Conservation (phyloP, 2,888 invertebrate species). For the Epinotia ramella region DNA sequence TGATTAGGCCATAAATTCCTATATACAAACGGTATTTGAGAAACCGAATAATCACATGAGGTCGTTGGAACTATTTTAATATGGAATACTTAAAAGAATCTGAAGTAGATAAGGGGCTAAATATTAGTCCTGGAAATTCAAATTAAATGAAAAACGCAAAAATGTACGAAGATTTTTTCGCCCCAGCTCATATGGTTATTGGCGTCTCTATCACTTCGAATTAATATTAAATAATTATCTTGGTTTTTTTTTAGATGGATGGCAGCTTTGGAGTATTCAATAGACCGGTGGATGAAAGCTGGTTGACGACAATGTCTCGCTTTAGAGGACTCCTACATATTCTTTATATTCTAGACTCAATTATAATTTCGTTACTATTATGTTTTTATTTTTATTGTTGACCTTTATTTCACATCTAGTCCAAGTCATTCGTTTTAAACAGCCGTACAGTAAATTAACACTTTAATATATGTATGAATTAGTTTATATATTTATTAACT, state of each 20-base stretch:
- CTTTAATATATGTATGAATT: not conserved
- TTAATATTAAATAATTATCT: not conserved
- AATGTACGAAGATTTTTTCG: too few species aligned
- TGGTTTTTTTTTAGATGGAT: conserved; percentile 90
- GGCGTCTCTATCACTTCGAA: not conserved
- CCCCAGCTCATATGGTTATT: too few species aligned
- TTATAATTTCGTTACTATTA: conserved; percentile 54
- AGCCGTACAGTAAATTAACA: not conserved
- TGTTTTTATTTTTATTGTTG: conserved; percentile 49
- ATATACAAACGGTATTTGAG: too few species aligned
- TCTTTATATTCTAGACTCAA: conserved; percentile 68
- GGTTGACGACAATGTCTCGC: conserved; percentile 81
- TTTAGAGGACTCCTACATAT: conserved; percentile 68
- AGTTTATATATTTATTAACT: not conserved
- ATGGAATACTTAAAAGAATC: too few species aligned
- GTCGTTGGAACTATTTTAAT: too few species aligned
- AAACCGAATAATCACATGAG: too few species aligned
- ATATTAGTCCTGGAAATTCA: too few species aligned
- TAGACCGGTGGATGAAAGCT: conserved; percentile 96
- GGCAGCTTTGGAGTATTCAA: conserved; percentile 96
- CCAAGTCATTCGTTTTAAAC: not conserved
- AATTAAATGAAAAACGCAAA: too few species aligned
- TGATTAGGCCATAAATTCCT: too few species aligned
- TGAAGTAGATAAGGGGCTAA: too few species aligned
- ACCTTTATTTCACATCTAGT: conserved; percentile 37